Evolutionary conservation across 2,113 vertebrate genomes (phyloP), one percentile per base, ranked within the genome.

Genomic region (Malurus alboscapulatus): DNA sequence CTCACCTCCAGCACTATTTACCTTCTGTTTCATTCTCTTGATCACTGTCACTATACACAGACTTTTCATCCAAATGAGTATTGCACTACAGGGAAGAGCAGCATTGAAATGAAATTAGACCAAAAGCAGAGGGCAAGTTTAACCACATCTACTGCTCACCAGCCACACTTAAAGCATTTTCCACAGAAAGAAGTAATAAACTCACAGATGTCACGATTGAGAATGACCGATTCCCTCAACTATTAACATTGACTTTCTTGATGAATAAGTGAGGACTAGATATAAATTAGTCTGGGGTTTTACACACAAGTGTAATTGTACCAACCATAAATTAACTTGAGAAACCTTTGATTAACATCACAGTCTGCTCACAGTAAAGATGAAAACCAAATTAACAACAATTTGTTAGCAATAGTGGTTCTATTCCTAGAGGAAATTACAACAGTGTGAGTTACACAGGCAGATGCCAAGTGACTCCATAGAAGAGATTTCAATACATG

Each of bases 291-390:
- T 84, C 51, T 87, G 53, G 27, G 83, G 73, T 54, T 94, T 71
- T 63, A 69, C 45, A 74, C 53, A 36, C 12, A 73, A 90, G 36
- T 88, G 14, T 90, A 93, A 94, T 80, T 72, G 80, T 26, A 84
- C 65, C 53, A 42, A 88, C 77, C 78, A 61, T 74, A 96, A 95
- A 90, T 75, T 94, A 92, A 90, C 77, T 77, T 62, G 48, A 93
- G 59, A 80, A 95, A 91, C 57, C 86, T 94, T 91, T 94, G 84
- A 92, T 88, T 93, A 95, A 92, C 86, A 87, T 69, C 65, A 78
- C 66, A 81, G 84, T 51, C 77, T 90, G 66, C 42, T 94, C 69
- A 34, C 36, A 53, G 45, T 53, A 55, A 88, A 95, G 76, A 92
- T 75, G 76, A 87, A 90, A 96, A 81, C 59, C 73, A 74, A 96